Evolutionary conservation across 2,888 invertebrate species (phyloP).

Genomic region (Myopa tessellatipennis): DNA sequence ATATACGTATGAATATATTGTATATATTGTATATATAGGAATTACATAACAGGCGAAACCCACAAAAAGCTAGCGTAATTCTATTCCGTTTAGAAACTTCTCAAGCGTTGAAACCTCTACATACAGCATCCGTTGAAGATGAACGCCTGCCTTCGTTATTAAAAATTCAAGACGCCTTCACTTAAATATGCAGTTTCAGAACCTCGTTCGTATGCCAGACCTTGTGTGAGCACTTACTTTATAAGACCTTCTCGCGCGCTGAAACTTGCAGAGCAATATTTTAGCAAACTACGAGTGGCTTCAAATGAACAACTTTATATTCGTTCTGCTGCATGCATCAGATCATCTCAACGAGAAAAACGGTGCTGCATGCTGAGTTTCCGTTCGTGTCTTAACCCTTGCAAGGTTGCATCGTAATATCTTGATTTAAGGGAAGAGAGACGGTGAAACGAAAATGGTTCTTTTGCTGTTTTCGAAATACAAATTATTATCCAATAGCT

Average conservation of each 20-base stretch:
- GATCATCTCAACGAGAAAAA: background rate
- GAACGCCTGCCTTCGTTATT: no score
- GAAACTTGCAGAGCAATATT: background rate
- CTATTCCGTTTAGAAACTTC: no score
- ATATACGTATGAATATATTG: no score
- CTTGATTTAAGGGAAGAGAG: no score
- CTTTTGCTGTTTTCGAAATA: no score
- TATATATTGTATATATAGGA: no score
- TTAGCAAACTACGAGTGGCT: background rate
- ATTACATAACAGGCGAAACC: no score
- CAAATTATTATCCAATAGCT: no score
- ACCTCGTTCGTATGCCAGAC: background rate
- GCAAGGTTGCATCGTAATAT: background rate
- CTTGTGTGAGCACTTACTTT: background rate
- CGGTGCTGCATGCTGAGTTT: background rate
- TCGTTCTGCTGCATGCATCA: conserved; percentile 2
- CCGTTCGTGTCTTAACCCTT: background rate
- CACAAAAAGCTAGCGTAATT: no score
- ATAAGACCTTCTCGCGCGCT: background rate
- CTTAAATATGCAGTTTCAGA: background rate
- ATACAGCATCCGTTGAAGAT: no score
- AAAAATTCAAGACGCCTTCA: background rate
- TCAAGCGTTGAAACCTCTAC: no score
- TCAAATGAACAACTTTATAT: conserved; percentile 8
- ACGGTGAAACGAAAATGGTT: no score